Evolutionary conservation across 2,888 invertebrate genomes (phyloP).

Genomic region (Oscheius sp.): DNA sequence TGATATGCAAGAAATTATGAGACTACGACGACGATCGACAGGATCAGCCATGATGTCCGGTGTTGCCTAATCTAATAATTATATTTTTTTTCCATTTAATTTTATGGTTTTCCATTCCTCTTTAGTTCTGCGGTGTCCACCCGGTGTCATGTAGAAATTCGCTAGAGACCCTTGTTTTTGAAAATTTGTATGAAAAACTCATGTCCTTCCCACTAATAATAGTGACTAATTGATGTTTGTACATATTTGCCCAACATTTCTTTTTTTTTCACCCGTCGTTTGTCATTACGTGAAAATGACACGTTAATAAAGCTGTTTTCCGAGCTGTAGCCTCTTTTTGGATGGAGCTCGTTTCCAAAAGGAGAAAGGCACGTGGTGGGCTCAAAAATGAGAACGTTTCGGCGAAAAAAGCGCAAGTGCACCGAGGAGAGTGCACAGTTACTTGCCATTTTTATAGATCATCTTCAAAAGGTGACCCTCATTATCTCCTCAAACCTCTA

Average conservation of each 20-base stretch:
- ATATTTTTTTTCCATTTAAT: neutral
- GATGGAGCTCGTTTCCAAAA: too few species aligned
- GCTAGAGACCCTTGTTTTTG: constrained; percentile 12
- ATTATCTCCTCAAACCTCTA: neutral
- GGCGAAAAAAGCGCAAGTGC: neutral
- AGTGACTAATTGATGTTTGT: constrained; percentile 34
- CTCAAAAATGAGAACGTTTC: constrained; percentile 7
- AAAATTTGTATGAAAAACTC: neutral
- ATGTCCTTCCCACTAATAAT: constrained; percentile 19
- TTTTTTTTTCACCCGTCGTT: neutral
- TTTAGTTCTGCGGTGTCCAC: constrained; percentile 29
- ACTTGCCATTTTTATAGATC: too few species aligned
- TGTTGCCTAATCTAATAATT: constrained; percentile 57
- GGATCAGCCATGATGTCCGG: constrained; percentile 63
- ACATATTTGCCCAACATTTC: constrained; percentile 20
- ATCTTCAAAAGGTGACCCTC: too few species aligned
- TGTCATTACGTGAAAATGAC: neutral
- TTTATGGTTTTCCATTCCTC: constrained; percentile 12
- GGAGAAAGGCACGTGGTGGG: neutral
- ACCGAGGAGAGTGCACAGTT: neutral
- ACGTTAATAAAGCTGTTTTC: neutral
- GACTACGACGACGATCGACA: constrained; percentile 68
- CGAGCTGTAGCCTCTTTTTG: too few species aligned
- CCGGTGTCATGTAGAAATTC: constrained; percentile 32
- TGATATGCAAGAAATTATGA: constrained; percentile 50